These are phyloP conservation scores for Tetraneura akinire DNA, from an alignment of 1,140 invertebrate species.

Conservation along the genomic window DNA sequence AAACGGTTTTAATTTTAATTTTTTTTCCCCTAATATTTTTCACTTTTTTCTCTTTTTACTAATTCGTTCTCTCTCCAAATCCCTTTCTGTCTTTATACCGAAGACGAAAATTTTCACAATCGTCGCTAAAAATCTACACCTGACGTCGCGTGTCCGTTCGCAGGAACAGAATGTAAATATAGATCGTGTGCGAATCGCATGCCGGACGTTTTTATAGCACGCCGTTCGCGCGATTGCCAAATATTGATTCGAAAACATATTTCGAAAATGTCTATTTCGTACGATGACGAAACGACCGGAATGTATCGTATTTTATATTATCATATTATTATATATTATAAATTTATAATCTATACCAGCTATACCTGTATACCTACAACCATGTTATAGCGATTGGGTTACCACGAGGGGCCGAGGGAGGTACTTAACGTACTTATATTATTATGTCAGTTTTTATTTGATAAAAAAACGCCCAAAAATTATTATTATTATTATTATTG, in stretches of 20 bases:
- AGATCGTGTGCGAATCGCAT: not conserved
- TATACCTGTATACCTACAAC: no score
- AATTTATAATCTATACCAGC: no score
- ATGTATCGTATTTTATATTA: no score
- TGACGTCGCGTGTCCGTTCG: not conserved
- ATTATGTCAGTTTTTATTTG: no score
- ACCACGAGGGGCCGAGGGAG: no score
- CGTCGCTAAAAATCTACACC: not conserved
- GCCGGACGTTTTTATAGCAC: not conserved
- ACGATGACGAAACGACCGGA: no score
- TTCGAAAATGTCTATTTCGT: not conserved
- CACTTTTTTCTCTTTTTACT: not conserved
- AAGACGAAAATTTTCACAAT: not conserved
- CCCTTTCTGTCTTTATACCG: no score
- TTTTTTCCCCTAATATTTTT: not conserved
- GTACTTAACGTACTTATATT: no score
- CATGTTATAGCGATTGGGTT: no score
- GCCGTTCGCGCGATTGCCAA: conserved; percentile 12
- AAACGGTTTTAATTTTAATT: conserved; percentile 33
- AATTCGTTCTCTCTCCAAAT: not conserved
- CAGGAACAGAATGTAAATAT: conserved; percentile 1
- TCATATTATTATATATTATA: no score
- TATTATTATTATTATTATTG: no score
- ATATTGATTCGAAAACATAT: conserved; percentile 14
- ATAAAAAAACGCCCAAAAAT: no score